Evolutionary conservation across 2,113 vertebrate genomes (phyloP), one percentile per base, ranked within the genome.

Genomic region (Scophthalmus maximus): DNA sequence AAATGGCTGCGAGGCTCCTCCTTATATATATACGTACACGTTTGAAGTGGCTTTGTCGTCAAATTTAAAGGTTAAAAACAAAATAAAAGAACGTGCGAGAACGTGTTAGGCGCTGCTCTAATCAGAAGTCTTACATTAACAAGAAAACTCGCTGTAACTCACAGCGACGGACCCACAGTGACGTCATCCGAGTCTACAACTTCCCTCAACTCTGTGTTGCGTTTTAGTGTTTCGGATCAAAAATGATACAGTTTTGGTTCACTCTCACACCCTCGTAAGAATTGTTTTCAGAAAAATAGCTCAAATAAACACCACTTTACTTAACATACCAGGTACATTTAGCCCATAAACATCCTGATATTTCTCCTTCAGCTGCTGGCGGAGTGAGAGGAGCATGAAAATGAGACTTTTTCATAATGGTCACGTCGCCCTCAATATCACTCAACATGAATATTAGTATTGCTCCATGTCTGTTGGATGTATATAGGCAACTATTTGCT

Each of bases 1-100:
- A 87, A 83, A 88, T 83, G 62, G 7, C 76, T 68, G 40, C 67
- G 47, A 66, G 77, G 64, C 46, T 73, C 20, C 61, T 51, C 23
- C 62, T 76, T 32, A 65, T 68, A 27, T 52, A 38, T 51, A 40
- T 52, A n/a, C n/a, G 27, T 17, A 70, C 18, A 60, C 63, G 3
- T 56, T 26, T 38, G 29, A 17, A 56, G 38, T 22, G 32, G 18
- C 40, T 56, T 76, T 60, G 70, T 69, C 25, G 64, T 71, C 26
- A 62, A 59, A 40, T 47, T 55, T 10, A n/a, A 46, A 82, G 53
- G 27, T 57, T 49, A 38, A 70, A 68, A 52, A 64, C 9, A 26
- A 68, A 63, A 0, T n/a, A 26, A 40, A 11, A 27, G 2, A 51
- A 47, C 15, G 32, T 10, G 17, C 49, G 15, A 40, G 42, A 75